Conservation (phyloP, 2,888 invertebrate genomes). For the Drosophila macrospina region DNA sequence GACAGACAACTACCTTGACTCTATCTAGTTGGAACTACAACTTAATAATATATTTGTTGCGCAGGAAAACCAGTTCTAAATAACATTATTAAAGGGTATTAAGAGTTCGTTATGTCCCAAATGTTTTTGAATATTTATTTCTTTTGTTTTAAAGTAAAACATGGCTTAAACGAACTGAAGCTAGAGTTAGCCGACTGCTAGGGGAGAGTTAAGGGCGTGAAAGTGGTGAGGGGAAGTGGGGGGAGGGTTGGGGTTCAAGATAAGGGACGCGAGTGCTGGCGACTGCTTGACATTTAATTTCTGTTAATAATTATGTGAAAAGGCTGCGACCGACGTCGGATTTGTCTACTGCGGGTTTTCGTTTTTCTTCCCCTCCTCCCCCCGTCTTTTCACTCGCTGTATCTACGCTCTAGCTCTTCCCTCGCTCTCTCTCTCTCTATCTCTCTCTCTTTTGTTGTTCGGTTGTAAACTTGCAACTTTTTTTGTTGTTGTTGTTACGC, state of each 20-base stretch:
- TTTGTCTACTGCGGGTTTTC: slow-evolving; percentile 45
- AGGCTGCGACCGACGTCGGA: slow-evolving; percentile 50
- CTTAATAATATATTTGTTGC: no score
- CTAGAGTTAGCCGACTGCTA: not conserved
- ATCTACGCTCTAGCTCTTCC: no score
- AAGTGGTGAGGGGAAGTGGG: not conserved
- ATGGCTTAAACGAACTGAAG: slow-evolving; percentile 13
- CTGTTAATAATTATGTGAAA: slow-evolving; percentile 68
- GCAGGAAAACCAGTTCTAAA: no score
- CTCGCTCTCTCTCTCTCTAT: not conserved
- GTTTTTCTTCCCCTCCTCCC: slow-evolving; percentile 9
- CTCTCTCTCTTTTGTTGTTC: not conserved
- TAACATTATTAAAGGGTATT: slow-evolving; percentile 15
- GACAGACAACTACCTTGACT: no score
- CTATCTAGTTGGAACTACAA: no score
- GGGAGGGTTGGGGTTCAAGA: not conserved
- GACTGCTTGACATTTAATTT: slow-evolving; percentile 61
- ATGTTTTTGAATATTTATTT: not conserved
- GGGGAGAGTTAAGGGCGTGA: no score
- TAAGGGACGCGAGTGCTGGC: slow-evolving; percentile 9
- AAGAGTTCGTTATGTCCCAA: not conserved
- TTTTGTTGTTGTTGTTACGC: slow-evolving; percentile 32
- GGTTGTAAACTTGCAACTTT: slow-evolving; percentile 40
- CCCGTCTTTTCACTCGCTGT: no score
- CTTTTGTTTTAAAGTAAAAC: slow-evolving; percentile 29